phyloP scores from a whole-genome alignment of 1,140 invertebrate genomes.

The Drosophila oshimai region DNA sequence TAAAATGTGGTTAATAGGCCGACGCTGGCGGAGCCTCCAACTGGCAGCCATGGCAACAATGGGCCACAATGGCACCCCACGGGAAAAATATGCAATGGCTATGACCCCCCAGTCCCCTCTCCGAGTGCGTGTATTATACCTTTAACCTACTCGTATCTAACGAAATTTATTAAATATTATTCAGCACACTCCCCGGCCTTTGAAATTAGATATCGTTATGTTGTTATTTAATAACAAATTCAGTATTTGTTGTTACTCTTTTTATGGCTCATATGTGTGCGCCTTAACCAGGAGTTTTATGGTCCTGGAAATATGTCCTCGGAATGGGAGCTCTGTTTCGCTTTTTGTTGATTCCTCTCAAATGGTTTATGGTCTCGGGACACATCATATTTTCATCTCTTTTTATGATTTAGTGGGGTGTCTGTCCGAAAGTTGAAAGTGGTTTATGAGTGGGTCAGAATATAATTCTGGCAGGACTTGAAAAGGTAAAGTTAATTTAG shows the following conservation, averaged over 20 bases:
- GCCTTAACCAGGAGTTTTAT: slow-evolving; percentile 25
- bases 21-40: slow-evolving; percentile 38
- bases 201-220: slow-evolving; percentile 73
- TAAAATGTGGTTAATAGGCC: slow-evolving; percentile 80
- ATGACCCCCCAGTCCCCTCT: slow-evolving; percentile 15
- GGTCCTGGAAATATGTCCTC: slow-evolving; percentile 6
- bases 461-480: slow-evolving; percentile 7
- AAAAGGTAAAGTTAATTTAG: slow-evolving; percentile 33
- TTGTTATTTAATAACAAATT: slow-evolving; percentile 78
- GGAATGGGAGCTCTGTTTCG: neutral
- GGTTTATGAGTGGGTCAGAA: slow-evolving; percentile 39
- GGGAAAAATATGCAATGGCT: slow-evolving; percentile 54
- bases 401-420: slow-evolving; percentile 40
- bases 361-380: slow-evolving; percentile 36
- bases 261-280: slow-evolving; percentile 42
- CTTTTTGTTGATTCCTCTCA: slow-evolving; percentile 28
- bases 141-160: slow-evolving; percentile 22
- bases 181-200: slow-evolving; percentile 21
- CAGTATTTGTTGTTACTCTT: slow-evolving; percentile 46
- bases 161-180: slow-evolving; percentile 54
- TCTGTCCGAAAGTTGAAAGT: slow-evolving; percentile 32
- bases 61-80: slow-evolving; percentile 29
- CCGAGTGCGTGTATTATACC: neutral
- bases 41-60: slow-evolving; percentile 58
- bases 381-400: slow-evolving; percentile 41